Conservation (phyloP, 2,113 vertebrate species). For the Anguilla rostrata region DNA sequence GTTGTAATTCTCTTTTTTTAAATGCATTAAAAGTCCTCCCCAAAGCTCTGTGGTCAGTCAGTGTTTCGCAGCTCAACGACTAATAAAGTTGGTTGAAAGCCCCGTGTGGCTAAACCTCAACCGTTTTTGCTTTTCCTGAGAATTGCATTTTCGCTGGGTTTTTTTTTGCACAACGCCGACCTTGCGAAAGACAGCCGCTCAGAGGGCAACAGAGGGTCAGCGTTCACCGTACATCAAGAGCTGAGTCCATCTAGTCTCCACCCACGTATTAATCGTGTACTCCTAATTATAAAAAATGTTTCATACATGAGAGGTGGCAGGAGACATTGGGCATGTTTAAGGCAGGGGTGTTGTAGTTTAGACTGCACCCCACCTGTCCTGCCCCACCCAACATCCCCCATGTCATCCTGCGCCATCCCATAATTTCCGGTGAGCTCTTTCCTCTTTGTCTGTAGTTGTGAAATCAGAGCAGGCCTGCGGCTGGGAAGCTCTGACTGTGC, state of each 20-base stretch:
- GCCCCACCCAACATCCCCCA: neutral
- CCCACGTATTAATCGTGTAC: neutral
- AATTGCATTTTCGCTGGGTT: too few relatives aligned
- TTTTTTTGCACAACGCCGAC: too few relatives aligned
- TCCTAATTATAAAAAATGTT: constrained; percentile 18
- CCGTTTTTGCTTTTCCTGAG: too few relatives aligned
- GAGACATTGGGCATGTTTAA: neutral
- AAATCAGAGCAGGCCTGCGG: neutral
- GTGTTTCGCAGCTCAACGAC: too few relatives aligned
- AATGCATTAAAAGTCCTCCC: too few relatives aligned
- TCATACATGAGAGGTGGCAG: neutral
- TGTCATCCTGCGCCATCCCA: neutral
- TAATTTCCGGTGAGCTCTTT: neutral
- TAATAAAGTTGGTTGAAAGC: too few relatives aligned
- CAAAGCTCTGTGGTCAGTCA: too few relatives aligned
- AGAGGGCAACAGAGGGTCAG: neutral
- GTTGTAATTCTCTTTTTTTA: too few relatives aligned
- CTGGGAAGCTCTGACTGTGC: neutral
- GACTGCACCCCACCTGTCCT: neutral
- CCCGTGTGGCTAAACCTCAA: too few relatives aligned
- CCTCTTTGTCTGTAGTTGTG: neutral
- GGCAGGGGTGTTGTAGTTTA: neutral
- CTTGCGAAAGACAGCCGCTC: neutral
- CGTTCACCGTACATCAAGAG: neutral
- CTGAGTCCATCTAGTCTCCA: neutral